Evolutionary conservation across 2,888 invertebrate species (phyloP).

Genomic region (Leptogaster cylindrica): DNA sequence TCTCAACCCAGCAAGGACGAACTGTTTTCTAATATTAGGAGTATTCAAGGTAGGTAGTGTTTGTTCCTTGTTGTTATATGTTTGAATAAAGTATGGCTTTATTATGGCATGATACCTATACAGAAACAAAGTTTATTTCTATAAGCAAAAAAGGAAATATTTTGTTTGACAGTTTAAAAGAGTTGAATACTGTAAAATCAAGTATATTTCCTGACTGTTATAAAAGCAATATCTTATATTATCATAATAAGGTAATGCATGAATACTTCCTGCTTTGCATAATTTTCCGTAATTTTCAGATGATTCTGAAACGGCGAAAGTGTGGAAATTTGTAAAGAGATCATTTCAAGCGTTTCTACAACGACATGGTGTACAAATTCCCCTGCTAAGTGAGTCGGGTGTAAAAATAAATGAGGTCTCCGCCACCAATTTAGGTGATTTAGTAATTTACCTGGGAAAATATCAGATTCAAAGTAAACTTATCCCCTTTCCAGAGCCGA

Average conservation of each 20-base stretch:
- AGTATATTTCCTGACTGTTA: not conserved
- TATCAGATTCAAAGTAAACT: constrained; percentile 50
- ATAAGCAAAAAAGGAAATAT: not conserved
- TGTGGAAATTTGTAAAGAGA: constrained; percentile 57
- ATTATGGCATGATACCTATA: too few species aligned
- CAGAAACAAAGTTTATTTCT: too few species aligned
- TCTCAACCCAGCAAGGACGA: constrained; percentile 54
- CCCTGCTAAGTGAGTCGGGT: constrained; percentile 55
- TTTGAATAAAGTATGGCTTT: too few species aligned
- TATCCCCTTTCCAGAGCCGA: constrained; percentile 53
- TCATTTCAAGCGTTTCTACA: constrained; percentile 56
- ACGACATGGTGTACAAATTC: constrained; percentile 56
- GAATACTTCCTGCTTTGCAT: constrained; percentile 50
- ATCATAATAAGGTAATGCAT: constrained; percentile 58
- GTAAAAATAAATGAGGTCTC: not conserved
- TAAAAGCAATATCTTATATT: constrained; percentile 50
- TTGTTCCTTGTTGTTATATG: constrained; percentile 1
- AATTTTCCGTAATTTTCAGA: constrained; percentile 48
- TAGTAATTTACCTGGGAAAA: not conserved
- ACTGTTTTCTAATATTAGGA: constrained; percentile 56
- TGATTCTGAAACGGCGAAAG: constrained; percentile 55
- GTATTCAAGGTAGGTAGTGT: constrained; percentile 56
- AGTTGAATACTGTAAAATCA: not conserved
- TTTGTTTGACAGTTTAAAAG: not conserved
- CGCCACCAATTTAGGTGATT: constrained; percentile 3